Evolutionary conservation across 2,888 invertebrate genomes (phyloP).

Genomic region (Spodoptera exigua): DNA sequence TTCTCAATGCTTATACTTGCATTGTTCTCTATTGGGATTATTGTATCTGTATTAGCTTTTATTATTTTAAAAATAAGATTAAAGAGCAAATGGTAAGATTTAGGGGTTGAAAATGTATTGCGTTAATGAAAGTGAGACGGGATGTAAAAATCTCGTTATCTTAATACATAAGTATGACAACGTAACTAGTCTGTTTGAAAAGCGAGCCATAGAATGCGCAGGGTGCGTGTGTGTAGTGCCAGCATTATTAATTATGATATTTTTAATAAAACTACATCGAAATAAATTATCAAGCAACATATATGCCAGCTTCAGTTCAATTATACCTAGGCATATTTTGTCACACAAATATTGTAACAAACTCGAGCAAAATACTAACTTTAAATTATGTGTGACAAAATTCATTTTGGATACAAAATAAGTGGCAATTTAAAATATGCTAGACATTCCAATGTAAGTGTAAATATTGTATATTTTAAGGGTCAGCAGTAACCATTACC

Average conservation of each 20-base stretch:
- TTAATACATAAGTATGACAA: slow-evolving; percentile 33
- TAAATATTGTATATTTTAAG: slow-evolving; percentile 33
- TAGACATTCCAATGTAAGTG: slow-evolving; percentile 52
- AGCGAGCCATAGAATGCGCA: slow-evolving; percentile 11
- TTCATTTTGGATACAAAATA: slow-evolving; percentile 9
- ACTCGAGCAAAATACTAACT: not conserved
- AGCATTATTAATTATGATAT: slow-evolving; percentile 38
- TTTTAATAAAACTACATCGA: slow-evolving; percentile 1
- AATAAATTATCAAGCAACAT: too few relatives aligned
- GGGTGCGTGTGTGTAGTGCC: not conserved
- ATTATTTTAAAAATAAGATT: slow-evolving; percentile 91
- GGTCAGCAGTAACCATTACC: not conserved
- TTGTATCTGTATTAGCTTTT: slow-evolving; percentile 91
- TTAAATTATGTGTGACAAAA: slow-evolving; percentile 2
- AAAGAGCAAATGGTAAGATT: slow-evolving; percentile 84
- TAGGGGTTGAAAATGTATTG: slow-evolving; percentile 17
- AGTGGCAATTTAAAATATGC: slow-evolving; percentile 21
- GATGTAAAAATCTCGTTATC: slow-evolving; percentile 21
- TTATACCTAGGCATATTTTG: slow-evolving; percentile 2
- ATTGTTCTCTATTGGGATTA: slow-evolving; percentile 90
- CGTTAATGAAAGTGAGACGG: slow-evolving; percentile 12
- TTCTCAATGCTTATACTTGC: slow-evolving; percentile 91
- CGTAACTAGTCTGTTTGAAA: slow-evolving; percentile 31
- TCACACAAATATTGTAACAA: not conserved
- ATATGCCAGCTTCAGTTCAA: too few relatives aligned